Conservation (phyloP, 2,888 invertebrate genomes). For the Sisyra terminalis region DNA sequence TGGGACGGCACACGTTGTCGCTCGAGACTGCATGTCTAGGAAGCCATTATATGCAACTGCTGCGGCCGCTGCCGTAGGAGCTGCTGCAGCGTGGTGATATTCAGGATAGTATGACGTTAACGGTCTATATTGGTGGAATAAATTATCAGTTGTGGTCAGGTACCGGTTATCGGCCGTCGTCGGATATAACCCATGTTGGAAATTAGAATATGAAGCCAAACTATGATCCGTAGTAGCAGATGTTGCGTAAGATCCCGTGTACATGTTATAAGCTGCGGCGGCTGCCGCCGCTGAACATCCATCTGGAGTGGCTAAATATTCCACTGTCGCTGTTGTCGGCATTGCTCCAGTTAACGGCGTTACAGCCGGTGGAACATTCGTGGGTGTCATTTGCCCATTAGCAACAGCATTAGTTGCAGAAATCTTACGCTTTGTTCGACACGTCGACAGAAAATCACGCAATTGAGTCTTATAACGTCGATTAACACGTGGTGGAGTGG, state of each 20-base stretch:
- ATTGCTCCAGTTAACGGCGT: constrained; percentile 31
- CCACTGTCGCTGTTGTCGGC: constrained; percentile 37
- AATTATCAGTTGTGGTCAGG: constrained; percentile 61
- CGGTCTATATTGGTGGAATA: constrained; percentile 83
- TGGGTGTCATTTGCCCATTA: constrained; percentile 25
- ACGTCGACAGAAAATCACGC: constrained; percentile 82
- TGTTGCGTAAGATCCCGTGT: constrained; percentile 61
- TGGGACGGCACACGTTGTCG: constrained; percentile 38
- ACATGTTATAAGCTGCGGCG: constrained; percentile 70
- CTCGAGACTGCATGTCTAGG: constrained; percentile 53
- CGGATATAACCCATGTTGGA: constrained; percentile 42
- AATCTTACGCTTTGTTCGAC: constrained; percentile 62
- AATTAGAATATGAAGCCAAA: constrained; percentile 43
- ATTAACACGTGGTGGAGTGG: constrained; percentile 65
- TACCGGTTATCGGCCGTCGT: constrained; percentile 39
- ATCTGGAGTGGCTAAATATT: constrained; percentile 45
- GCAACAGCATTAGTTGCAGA: constrained; percentile 21
- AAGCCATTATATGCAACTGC: constrained; percentile 58
- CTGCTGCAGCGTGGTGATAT: constrained; percentile 49
- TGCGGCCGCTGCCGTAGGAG: constrained; percentile 28
- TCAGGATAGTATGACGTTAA: constrained; percentile 67
- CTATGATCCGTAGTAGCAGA: constrained; percentile 46
- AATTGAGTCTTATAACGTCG: constrained; percentile 88
- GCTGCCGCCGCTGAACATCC: constrained; percentile 41
- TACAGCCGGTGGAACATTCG: constrained; percentile 34